Conservation (phyloP, 2,797 vertebrate species). For the Sardinella longiceps region DNA sequence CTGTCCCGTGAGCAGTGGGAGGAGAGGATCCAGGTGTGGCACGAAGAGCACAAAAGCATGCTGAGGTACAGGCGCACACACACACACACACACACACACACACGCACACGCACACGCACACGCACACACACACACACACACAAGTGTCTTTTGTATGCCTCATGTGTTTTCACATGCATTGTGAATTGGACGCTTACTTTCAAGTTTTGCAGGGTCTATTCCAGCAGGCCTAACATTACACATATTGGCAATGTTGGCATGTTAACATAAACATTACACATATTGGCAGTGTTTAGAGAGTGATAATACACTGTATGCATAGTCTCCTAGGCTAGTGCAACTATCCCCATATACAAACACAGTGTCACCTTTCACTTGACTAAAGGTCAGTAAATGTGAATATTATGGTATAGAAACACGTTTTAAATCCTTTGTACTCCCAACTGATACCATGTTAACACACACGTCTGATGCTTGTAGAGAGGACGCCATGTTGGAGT, state of each 20-base stretch:
- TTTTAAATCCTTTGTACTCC: background rate
- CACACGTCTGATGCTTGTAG: constrained; percentile 67
- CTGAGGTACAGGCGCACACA: constrained; percentile 82
- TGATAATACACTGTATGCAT: background rate
- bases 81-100: background rate
- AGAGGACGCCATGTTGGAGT: constrained; percentile 93
- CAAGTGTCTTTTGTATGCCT: background rate
- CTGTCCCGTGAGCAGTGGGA: constrained; percentile 95
- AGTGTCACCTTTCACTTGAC: background rate
- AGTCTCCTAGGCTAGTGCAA: background rate
- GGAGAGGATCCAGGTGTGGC: constrained; percentile 97
- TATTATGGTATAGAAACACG: background rate
- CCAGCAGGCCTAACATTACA: background rate
- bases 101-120: background rate
- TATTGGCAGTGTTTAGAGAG: background rate
- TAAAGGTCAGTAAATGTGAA: background rate
- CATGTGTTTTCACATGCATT: background rate
- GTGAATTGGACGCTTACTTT: background rate
- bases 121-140: background rate
- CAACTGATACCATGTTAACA: background rate
- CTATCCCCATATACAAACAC: background rate
- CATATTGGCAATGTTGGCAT: background rate
- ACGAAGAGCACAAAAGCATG: constrained; percentile 92
- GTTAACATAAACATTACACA: background rate
- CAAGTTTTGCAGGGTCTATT: background rate